These are phyloP conservation scores for Porites lobata DNA, from an alignment of 92 coral and sea anemone genomes.

Conservation along the genomic window DNA sequence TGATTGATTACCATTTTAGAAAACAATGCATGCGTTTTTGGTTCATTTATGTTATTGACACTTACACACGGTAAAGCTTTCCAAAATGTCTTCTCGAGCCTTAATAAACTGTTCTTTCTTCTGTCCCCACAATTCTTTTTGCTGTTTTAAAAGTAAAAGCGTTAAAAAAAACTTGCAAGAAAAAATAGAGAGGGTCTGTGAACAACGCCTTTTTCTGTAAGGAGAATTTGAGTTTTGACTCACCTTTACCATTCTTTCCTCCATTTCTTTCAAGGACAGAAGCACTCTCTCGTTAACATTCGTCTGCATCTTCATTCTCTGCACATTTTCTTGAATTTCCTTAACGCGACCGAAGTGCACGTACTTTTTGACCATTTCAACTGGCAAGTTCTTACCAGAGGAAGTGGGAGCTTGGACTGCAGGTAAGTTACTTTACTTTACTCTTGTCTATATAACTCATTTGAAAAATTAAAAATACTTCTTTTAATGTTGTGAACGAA, in stretches of 20 bases:
- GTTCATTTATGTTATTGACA: too few relatives aligned
- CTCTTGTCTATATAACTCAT: background rate
- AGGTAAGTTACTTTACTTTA: slow-evolving; percentile 26
- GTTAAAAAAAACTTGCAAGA: too few relatives aligned
- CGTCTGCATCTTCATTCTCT: slow-evolving; percentile 65
- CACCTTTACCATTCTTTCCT: slow-evolving; percentile 80
- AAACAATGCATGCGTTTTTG: too few relatives aligned
- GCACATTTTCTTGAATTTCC: slow-evolving; percentile 81
- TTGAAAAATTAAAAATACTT: background rate
- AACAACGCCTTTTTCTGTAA: too few relatives aligned
- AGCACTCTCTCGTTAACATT: slow-evolving; percentile 66
- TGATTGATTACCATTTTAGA: too few relatives aligned
- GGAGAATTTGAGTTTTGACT: slow-evolving; percentile 68
- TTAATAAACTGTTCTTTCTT: too few relatives aligned
- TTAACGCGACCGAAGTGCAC: slow-evolving; percentile 74
- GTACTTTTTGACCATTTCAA: slow-evolving; percentile 84
- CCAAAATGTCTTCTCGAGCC: too few relatives aligned
- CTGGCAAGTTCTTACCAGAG: slow-evolving; percentile 80
- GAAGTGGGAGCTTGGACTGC: slow-evolving; percentile 85
- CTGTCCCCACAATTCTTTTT: too few relatives aligned
- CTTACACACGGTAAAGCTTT: too few relatives aligned
- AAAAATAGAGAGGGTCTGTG: too few relatives aligned
- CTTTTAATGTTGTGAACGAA: too few relatives aligned
- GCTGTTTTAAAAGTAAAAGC: too few relatives aligned
- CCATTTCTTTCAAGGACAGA: slow-evolving; percentile 73